Base-by-base conservation (phyloP, 2,888 invertebrate species). In the Cetonia aurata region DNA sequence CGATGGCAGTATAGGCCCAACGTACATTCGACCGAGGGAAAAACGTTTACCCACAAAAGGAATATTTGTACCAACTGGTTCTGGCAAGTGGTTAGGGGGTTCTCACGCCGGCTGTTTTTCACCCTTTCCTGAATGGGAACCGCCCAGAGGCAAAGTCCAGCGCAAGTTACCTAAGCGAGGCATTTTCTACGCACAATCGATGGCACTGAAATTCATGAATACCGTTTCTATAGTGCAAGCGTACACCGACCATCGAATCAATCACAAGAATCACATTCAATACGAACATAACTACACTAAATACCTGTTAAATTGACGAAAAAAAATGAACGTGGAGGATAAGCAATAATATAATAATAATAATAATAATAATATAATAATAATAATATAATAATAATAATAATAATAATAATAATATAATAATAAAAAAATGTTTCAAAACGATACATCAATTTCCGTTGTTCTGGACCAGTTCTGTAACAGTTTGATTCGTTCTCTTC, bases 91-190 rank as follows among this genome's bases (percentile, higher is more conserved):
- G 81, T 83, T 82, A 77, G 83, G 83, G 1, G 85, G 85, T 33
- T 81, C 78, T 70, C 81, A 85, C 67, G 83, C 77, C 8, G 86
- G 86, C 6, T 82, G 84, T 69, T 85, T 86, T 74, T 72, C 74
- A 50, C 80, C 80, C 73, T 86, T 80, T 71, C 86, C 85, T 0
- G 70, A 67, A 41, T 80, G 82, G 72, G 71, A 31, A 74, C 75
- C 48, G 72, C 77, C 48, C 59, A 62, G 0, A 52, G 71, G 42
- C 60, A 71, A 52, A 62, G 67, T 55, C 8, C 31, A 56, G 48
- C 72, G 70, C 41, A 65, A 67, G 13, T 31, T 19, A 10, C 31
- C 19, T 6, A 25, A 9, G 6, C 15, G 42, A 12, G 17, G 13
- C 1, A 10, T 3, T 19, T 76, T 74, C 46, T 66, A 70, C 37